A percentile compares a stretch with the other conserved stretches of the same genome.
Conservation (phyloP, 2,888 invertebrate genomes). For the Monopis laevigella region DNA sequence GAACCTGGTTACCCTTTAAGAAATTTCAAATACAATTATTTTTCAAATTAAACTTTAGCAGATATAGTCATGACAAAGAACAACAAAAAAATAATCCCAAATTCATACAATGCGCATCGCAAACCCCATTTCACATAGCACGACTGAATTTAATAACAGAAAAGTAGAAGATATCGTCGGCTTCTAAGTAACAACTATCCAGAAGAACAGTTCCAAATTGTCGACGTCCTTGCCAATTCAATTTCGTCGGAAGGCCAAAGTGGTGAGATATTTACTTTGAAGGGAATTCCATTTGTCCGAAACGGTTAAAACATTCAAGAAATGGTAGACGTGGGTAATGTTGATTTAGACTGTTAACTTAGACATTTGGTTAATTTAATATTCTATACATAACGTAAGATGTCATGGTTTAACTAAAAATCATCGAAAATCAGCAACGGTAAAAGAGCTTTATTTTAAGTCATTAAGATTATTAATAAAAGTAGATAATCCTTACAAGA, state of each 20-base stretch:
- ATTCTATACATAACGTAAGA: no score
- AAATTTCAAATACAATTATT: no score
- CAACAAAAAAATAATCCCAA: conserved; percentile 1
- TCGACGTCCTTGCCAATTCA: conserved; percentile 14
- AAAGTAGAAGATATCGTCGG: conserved; percentile 2
- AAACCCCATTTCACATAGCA: conserved; percentile 2
- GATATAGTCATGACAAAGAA: neutral
- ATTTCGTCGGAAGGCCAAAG: conserved; percentile 10
- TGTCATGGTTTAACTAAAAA: no score
- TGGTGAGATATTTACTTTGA: conserved; percentile 11
- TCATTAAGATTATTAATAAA: no score
- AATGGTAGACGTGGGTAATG: neutral
- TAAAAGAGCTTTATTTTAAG: no score
- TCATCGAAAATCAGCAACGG: no score
- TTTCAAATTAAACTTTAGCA: no score
- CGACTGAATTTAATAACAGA: conserved; percentile 9
- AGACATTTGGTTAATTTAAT: no score
- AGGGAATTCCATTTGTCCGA: conserved; percentile 1
- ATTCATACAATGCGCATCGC: conserved; percentile 3
- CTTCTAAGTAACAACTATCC: conserved; percentile 5
- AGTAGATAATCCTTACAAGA: no score
- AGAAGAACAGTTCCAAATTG: conserved; percentile 7
- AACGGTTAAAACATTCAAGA: neutral
- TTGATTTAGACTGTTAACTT: no score
- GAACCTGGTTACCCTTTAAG: no score